Percentiles rank a stretch among this genome's conserved stretches.
These are phyloP conservation scores for Chloroceryle aenea DNA, from an alignment of 2,113 vertebrate genomes.

Conservation along the genomic window DNA sequence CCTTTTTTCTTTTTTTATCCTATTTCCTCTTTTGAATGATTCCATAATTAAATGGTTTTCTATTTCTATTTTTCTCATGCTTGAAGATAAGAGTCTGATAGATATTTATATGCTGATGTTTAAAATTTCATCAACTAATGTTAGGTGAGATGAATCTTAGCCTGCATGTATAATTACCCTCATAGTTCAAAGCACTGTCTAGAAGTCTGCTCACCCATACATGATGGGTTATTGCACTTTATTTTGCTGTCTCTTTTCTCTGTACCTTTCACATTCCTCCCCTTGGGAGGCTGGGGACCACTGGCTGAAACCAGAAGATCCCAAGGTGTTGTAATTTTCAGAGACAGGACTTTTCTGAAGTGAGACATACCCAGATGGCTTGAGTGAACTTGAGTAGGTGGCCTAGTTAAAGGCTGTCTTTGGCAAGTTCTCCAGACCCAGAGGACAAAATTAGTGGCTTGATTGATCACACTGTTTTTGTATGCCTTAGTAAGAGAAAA, in stretches of 20 bases:
- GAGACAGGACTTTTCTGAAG: neutral
- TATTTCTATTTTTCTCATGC: neutral
- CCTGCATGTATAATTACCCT: neutral
- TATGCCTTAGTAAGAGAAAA: neutral
- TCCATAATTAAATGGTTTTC: neutral
- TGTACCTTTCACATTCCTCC: neutral
- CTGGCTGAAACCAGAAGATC: neutral
- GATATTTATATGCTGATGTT: neutral
- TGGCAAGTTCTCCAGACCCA: neutral
- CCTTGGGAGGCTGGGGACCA: neutral
- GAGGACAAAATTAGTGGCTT: slow-evolving; percentile 21
- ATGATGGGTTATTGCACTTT: neutral
- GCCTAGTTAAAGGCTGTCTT: neutral
- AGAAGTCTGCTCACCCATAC: neutral
- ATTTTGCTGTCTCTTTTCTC: neutral
- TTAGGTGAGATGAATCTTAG: neutral
- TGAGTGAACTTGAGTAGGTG: neutral
- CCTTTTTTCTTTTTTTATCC: neutral
- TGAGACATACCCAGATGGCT: neutral
- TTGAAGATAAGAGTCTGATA: neutral
- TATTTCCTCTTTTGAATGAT: neutral
- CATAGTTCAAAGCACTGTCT: neutral
- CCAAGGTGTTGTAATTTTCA: neutral
- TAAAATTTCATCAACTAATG: neutral
- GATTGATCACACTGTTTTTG: neutral